Percentiles rank a stretch among this genome's conserved stretches.
Evolutionary conservation across 2,888 invertebrate genomes (phyloP).

Genomic region (Mellilla xanthometata): DNA sequence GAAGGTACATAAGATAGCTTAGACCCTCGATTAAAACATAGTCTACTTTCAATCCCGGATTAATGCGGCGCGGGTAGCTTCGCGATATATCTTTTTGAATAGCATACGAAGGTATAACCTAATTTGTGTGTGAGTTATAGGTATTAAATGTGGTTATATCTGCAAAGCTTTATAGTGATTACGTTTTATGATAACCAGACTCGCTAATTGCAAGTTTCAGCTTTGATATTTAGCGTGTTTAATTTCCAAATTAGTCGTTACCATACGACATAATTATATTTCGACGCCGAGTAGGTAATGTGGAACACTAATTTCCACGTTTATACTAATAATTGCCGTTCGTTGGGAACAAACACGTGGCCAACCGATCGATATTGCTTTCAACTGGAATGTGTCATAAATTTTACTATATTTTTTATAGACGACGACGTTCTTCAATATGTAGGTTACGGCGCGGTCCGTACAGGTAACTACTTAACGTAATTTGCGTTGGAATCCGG

Average conservation of each 20-base stretch:
- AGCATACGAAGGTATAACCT: no score
- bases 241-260: constrained; percentile 1
- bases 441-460: constrained; percentile 3
- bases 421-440: neutral
- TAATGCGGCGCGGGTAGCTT: no score
- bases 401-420: constrained; percentile 7
- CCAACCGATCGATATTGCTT: constrained; percentile 14
- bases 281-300: neutral
- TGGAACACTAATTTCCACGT: constrained; percentile 4
- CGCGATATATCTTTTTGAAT: no score
- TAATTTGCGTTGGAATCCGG: constrained; percentile 8
- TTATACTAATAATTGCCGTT: neutral
- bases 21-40: no score
- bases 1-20: no score
- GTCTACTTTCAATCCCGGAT: no score
- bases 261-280: constrained; percentile 6
- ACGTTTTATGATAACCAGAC: neutral
- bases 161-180: neutral
- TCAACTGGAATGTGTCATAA: constrained; percentile 14
- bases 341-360: constrained; percentile 8
- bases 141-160: no score
- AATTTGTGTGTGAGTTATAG: no score
- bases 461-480: constrained; percentile 1
- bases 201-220: neutral
- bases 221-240: neutral